phyloP scores from a whole-genome alignment of 2,888 invertebrate genomes.

The Latrodectus elegans region DNA sequence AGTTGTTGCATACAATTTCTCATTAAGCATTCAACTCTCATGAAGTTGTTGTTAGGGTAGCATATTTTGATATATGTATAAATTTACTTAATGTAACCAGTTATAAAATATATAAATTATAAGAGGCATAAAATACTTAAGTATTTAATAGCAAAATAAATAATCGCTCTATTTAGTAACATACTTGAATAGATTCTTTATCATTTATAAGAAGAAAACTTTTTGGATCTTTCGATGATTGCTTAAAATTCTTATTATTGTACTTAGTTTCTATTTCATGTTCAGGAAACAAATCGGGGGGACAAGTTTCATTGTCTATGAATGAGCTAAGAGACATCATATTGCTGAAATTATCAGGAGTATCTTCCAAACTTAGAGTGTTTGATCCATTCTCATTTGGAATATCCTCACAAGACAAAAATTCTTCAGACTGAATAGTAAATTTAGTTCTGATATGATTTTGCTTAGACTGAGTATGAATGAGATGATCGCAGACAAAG shows the following conservation, averaged over 20 bases:
- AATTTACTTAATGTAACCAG: too few species aligned
- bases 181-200: constrained; percentile 74
- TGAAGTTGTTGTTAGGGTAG: neutral
- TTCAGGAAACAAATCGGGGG: constrained; percentile 56
- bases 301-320: constrained; percentile 7
- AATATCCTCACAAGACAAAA: constrained; percentile 69
- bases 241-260: constrained; percentile 10
- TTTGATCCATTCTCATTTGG: constrained; percentile 70
- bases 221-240: constrained; percentile 33
- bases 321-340: constrained; percentile 57
- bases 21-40: neutral
- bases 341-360: neutral
- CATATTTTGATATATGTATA: too few species aligned
- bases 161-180: neutral
- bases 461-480: constrained; percentile 70
- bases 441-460: constrained; percentile 71
- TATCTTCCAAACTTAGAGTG: neutral
- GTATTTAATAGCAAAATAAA: too few species aligned
- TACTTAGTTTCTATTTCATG: constrained; percentile 49
- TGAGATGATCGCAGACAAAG: constrained; percentile 74
- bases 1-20: too few species aligned
- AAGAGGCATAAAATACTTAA: too few species aligned
- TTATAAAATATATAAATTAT: too few species aligned
- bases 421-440: constrained; percentile 71
- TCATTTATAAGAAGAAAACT: constrained; percentile 75